phyloP scores from a whole-genome alignment of 1,140 invertebrate genomes.

The Neoseiulus cucumeris region DNA sequence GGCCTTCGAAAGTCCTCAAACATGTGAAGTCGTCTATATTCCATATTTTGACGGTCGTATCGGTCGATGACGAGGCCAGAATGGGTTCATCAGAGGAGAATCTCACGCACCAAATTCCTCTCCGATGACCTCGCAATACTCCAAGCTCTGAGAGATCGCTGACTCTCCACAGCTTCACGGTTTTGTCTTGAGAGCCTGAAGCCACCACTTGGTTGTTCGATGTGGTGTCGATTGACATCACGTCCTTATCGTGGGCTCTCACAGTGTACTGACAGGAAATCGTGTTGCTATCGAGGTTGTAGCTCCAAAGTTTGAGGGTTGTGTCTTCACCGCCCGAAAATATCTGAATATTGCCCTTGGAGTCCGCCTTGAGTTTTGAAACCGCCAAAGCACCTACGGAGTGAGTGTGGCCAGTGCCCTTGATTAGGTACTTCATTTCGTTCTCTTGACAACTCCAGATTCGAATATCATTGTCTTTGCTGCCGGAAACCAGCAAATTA shows the following conservation, averaged over 20 bases:
- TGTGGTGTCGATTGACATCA: constrained; percentile 61
- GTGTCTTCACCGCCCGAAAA: constrained; percentile 66
- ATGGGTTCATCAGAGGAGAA: constrained; percentile 90
- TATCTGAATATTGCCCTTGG: constrained; percentile 23
- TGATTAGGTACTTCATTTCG: constrained; percentile 41
- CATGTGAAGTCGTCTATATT: constrained; percentile 64
- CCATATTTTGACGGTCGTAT: constrained; percentile 85
- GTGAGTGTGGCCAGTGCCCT: constrained; percentile 53
- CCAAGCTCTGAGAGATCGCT: constrained; percentile 50
- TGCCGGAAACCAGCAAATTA: constrained; percentile 42
- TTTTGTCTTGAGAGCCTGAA: constrained; percentile 85
- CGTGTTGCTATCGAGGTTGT: constrained; percentile 18
- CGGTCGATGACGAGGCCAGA: constrained; percentile 71
- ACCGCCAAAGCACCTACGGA: constrained; percentile 51
- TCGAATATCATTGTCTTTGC: constrained; percentile 57
- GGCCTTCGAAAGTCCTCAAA: constrained; percentile 81
- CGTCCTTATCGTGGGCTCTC: constrained; percentile 70
- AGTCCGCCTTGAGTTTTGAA: constrained; percentile 20
- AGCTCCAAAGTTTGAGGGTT: constrained; percentile 74
- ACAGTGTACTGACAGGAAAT: constrained; percentile 45
- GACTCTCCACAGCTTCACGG: constrained; percentile 45
- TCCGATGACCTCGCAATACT: constrained; percentile 60
- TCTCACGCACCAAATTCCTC: constrained; percentile 74
- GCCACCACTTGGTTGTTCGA: constrained; percentile 67
- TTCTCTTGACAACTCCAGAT: constrained; percentile 44